Evolutionary conservation across 1,140 invertebrate genomes (phyloP), one percentile per base, ranked within the genome.

Genomic region (Maconellicoccus hirsutus): DNA sequence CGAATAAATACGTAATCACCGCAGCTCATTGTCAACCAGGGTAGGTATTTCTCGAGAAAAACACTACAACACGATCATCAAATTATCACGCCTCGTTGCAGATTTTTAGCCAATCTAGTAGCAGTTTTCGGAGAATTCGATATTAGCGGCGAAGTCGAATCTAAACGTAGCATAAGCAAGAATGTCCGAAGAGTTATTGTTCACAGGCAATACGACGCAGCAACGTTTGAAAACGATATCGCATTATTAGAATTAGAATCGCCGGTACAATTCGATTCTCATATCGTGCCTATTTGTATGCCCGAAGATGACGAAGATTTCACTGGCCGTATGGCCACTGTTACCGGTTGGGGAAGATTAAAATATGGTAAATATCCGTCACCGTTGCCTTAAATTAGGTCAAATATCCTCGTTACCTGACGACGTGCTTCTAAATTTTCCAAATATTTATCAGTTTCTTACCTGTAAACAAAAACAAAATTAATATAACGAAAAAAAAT

Each of bases 21-120:
- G 93, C 94, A 0, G 94, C 93, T 10, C 94, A 96, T 84, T 96
- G 94, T 82, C 93, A 95, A 79, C 94, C 93, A 70, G 92, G 91
- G 90, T 92, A 82, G 83, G 83, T 79, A 70, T 52, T 33, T 33
- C 29, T 33, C 29, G 29, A 33, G 29, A 3, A 33, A 3, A 33
- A 33, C 12, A 33, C 3, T 71, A 23, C 59, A 23, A 8, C 3
- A 66, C 3, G n/a, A 22, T 27, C 4, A 27, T 26, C 63, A 27
- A 4, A 27, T 25, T 66, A 26, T 23, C n/a, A 3, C 23, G 4
- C 21, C 23, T 22, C 10, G n/a, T 12, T 77, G 1, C 78, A 93
- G 92, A 71, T 95, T 96, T 79, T 80, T 96, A 59, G 92, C 92
- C 1, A 93, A 91, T 0, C 79, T 96, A 71, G 88, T 95, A 12